Percentiles rank a stretch among this genome's conserved stretches.
Conservation (phyloP, 1,140 invertebrate genomes). For the Prorops nasuta region DNA sequence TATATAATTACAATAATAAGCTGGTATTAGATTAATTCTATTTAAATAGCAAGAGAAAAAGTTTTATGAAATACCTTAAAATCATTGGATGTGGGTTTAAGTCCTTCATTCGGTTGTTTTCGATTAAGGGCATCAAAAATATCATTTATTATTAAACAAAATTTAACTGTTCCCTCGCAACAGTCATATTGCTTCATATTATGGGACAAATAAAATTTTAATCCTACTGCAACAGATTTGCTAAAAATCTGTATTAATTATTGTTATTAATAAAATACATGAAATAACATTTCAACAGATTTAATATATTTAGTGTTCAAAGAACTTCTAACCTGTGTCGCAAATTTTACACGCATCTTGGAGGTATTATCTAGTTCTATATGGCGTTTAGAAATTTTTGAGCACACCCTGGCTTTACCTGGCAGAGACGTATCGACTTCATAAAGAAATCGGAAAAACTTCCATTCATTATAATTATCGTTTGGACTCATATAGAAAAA, state of each 20-base stretch:
- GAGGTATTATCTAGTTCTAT: background rate
- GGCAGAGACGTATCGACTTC: background rate
- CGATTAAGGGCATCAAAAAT: background rate
- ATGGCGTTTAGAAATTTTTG: background rate
- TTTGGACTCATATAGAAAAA: background rate
- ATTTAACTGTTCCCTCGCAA: background rate
- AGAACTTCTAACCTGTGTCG: background rate
- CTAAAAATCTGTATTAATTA: background rate
- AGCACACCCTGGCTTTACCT: background rate
- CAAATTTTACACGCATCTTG: background rate
- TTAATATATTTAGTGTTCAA: background rate
- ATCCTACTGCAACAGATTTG: background rate
- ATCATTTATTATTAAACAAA: background rate
- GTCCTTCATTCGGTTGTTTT: background rate
- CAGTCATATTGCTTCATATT: background rate
- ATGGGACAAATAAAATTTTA: background rate
- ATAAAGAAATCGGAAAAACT: background rate
- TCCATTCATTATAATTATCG: background rate
- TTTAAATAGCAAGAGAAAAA: too few species aligned
- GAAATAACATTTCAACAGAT: background rate
- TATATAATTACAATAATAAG: too few species aligned
- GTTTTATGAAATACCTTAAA: background rate
- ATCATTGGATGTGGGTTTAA: background rate
- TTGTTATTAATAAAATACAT: background rate
- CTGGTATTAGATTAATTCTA: too few species aligned